A percentile compares a stretch with the other conserved stretches of the same genome.
Conservation (phyloP, 1,140 invertebrate species). For the Drosophila bifasciata region DNA sequence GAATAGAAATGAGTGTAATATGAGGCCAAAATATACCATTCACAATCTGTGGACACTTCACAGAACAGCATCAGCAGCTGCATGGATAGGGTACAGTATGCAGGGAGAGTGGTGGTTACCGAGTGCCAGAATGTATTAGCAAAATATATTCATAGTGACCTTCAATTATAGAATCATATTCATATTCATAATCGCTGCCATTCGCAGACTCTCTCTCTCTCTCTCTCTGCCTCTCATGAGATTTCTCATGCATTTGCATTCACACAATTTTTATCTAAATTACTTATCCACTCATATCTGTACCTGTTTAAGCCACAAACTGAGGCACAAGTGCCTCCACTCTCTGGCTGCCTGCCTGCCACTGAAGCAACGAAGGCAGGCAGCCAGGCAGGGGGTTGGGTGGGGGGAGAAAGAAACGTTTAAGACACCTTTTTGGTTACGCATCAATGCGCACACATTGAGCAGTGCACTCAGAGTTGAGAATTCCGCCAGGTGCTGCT, state of each 20-base stretch:
- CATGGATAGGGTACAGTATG: no score
- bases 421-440: conserved; percentile 78
- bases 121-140: no score
- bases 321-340: background rate
- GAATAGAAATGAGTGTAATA: no score
- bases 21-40: no score
- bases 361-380: no score
- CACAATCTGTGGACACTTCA: no score
- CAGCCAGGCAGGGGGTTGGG: no score
- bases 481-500: conserved; percentile 28
- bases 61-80: no score
- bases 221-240: no score
- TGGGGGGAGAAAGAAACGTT: conserved; percentile 58
- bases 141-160: no score
- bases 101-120: no score
- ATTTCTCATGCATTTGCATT: conserved; percentile 21
- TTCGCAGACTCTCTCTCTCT: background rate
- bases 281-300: conserved; percentile 17
- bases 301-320: conserved; percentile 17
- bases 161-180: background rate
- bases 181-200: background rate
- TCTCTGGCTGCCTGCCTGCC: no score
- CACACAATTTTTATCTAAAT: conserved; percentile 8
- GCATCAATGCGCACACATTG: conserved; percentile 51
- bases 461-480: background rate